Conservation (phyloP, 2,113 vertebrate species). For the Trochalopteron elliotii region DNA sequence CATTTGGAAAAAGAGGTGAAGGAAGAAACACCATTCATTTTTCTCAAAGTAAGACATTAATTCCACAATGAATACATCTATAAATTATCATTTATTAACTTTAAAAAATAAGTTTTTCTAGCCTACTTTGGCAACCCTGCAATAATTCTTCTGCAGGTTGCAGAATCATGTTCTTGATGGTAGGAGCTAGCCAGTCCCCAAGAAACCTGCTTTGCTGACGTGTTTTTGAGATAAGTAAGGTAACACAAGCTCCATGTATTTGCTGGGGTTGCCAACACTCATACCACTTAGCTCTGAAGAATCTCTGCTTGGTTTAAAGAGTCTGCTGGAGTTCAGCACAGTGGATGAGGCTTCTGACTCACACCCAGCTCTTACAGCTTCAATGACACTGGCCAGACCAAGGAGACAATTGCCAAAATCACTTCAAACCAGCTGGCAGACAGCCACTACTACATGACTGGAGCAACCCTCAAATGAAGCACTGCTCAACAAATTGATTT, state of each 20-base stretch:
- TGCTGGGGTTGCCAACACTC: background rate
- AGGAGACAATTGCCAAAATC: background rate
- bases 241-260: background rate
- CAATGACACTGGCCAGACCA: background rate
- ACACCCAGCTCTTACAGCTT: background rate
- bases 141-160: background rate
- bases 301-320: background rate
- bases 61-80: background rate
- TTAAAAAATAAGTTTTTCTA: background rate
- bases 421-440: background rate
- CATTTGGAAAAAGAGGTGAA: background rate
- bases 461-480: background rate
- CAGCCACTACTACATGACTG: background rate
- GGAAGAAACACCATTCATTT: background rate
- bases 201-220: background rate
- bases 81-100: constrained; percentile 6
- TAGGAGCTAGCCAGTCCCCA: background rate
- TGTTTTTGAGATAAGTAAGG: background rate
- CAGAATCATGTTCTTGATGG: background rate
- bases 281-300: background rate
- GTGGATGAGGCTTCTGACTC: background rate
- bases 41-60: background rate
- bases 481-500: background rate
- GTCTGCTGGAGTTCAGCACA: background rate
- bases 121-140: background rate